Conservation (phyloP, 2,888 invertebrate species). For the Ornithoptera priamus region DNA sequence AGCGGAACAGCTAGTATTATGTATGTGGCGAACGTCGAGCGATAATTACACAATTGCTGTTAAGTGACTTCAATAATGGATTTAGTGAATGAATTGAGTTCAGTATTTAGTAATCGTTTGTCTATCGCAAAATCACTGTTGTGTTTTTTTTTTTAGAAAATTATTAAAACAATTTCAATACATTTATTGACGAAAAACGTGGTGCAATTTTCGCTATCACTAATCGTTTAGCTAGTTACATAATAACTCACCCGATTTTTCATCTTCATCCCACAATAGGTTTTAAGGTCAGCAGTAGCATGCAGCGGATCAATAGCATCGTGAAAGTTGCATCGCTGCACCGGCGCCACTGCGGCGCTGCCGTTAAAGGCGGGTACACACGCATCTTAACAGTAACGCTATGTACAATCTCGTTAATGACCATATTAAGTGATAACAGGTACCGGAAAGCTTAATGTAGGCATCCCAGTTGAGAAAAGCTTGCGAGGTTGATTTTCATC, state of each 20-base stretch:
- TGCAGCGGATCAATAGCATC: slow-evolving; percentile 33
- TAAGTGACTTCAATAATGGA: too few relatives aligned
- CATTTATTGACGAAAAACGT: too few relatives aligned
- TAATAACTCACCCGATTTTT: slow-evolving; percentile 10
- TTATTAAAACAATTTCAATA: too few relatives aligned
- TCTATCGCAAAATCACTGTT: too few relatives aligned
- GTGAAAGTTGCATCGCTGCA: slow-evolving; percentile 36
- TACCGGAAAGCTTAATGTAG: not conserved
- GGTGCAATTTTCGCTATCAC: too few relatives aligned
- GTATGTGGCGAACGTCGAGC: too few relatives aligned
- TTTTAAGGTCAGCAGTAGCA: slow-evolving; percentile 29
- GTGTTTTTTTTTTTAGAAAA: too few relatives aligned
- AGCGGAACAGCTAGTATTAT: too few relatives aligned
- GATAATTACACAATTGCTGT: too few relatives aligned
- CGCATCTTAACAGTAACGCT: slow-evolving; percentile 16
- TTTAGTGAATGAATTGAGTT: too few relatives aligned
- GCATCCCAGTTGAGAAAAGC: not conserved
- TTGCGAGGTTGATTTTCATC: too few relatives aligned
- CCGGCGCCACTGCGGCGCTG: slow-evolving; percentile 34
- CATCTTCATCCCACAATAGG: slow-evolving; percentile 20
- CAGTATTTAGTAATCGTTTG: too few relatives aligned
- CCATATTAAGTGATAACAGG: not conserved
- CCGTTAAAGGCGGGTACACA: slow-evolving; percentile 31
- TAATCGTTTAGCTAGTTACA: not conserved
- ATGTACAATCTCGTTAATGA: not conserved